Conservation (phyloP, 1,140 invertebrate species). For the Paramacrobiotus metropolitanus region DNA sequence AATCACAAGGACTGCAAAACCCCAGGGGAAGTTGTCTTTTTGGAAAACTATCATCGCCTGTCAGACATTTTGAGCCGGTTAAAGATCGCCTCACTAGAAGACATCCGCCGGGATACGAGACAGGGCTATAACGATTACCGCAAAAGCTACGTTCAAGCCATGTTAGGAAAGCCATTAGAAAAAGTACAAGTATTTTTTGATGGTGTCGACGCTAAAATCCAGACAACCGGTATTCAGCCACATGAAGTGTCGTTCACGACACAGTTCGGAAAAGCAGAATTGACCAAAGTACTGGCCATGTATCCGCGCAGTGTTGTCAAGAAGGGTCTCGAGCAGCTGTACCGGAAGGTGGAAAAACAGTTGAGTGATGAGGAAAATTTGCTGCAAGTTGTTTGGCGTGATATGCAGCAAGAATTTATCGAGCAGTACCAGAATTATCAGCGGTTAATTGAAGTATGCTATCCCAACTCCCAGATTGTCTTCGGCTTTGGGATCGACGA, state of each 20-base stretch:
- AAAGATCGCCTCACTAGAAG: slow-evolving; percentile 4
- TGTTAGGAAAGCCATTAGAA: background rate
- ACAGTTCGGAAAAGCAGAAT: slow-evolving; percentile 86
- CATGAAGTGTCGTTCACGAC: slow-evolving; percentile 94
- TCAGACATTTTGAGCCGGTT: background rate
- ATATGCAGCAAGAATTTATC: slow-evolving; percentile 98
- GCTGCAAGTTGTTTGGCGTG: slow-evolving; percentile 90
- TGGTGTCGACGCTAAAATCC: slow-evolving; percentile 63
- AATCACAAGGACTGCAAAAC: slow-evolving; percentile 3
- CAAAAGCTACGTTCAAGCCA: background rate
- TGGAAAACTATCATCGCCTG: background rate
- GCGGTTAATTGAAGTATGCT: slow-evolving; percentile 77
- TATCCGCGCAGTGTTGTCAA: slow-evolving; percentile 89
- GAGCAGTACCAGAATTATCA: slow-evolving; percentile 83
- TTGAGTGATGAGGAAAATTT: slow-evolving; percentile 80
- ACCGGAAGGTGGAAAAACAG: slow-evolving; percentile 92
- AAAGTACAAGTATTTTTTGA: slow-evolving; percentile 64
- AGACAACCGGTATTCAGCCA: slow-evolving; percentile 66
- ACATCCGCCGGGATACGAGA: background rate
- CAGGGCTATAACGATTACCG: background rate
- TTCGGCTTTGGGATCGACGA: slow-evolving; percentile 89
- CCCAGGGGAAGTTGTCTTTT: background rate
- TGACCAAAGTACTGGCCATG: slow-evolving; percentile 77
- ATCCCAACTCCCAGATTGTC: slow-evolving; percentile 77
- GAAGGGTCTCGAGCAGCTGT: slow-evolving; percentile 75